Conservation (phyloP, 1,140 invertebrate species). For the Bombus sylvicola region DNA sequence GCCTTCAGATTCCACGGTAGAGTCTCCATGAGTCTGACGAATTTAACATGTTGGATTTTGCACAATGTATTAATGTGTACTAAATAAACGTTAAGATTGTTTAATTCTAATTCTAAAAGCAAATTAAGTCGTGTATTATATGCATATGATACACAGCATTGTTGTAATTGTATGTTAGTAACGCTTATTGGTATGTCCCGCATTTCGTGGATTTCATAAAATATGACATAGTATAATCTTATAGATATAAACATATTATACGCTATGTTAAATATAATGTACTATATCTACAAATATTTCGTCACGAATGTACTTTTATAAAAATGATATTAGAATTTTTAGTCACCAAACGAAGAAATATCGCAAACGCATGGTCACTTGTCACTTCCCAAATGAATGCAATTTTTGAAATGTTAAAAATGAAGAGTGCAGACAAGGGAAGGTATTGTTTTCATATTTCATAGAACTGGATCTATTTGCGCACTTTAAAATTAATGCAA, state of each 20-base stretch:
- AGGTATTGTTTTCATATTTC: not conserved
- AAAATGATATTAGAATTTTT: not conserved
- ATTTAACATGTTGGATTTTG: slow-evolving; percentile 70
- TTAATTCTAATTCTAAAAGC: slow-evolving; percentile 61
- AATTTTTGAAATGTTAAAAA: slow-evolving; percentile 22
- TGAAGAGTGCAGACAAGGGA: slow-evolving; percentile 72
- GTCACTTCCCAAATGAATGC: slow-evolving; percentile 77
- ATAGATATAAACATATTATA: not conserved
- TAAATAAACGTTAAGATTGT: slow-evolving; percentile 27
- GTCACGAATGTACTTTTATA: not conserved
- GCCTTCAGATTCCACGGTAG: slow-evolving; percentile 66
- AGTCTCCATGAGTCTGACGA: slow-evolving; percentile 71
- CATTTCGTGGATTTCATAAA: not conserved
- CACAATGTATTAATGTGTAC: slow-evolving; percentile 70
- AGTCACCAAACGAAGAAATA: slow-evolving; percentile 62
- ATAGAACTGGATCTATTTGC: not conserved
- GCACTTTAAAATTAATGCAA: not conserved
- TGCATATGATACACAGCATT: not conserved
- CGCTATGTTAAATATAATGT: not conserved
- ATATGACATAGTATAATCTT: not conserved
- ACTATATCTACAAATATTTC: not conserved
- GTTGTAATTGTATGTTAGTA: not conserved
- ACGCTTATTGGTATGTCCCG: not conserved
- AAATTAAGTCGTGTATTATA: slow-evolving; percentile 1
- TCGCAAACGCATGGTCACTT: slow-evolving; percentile 79